Base-by-base conservation (phyloP, 2,113 vertebrate species). In the Cephalopholis sonnerati region DNA sequence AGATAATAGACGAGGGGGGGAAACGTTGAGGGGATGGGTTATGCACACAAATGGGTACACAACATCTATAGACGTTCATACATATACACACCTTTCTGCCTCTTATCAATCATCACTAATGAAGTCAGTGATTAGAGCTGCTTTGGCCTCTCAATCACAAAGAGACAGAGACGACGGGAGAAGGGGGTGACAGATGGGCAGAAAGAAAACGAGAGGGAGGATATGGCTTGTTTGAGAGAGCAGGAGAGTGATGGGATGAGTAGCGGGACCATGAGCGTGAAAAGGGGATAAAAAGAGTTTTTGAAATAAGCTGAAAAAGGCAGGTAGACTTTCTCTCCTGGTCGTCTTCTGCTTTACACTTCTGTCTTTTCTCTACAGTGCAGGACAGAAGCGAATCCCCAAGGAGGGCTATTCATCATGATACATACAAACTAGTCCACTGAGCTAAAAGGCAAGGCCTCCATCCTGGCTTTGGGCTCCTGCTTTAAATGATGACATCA, bases 21-120 rank as follows among this genome's bases (percentile, higher is more conserved):
- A 22, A n/a, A 39, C 44, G 29, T n/a, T 46, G 73, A 2, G 24
- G 63, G 57, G 29, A 20, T 10, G 50, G 61, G 58, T 55, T 76
- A 59, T 11, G 9, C 51, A 70, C 73, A 72, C 77, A 67, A 61
- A 51, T n/a, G 24, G 18, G 27, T 61, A 39, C 64, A 27, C 73
- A 76, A 48, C 81, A 59, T 57, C 55, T 75, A 76, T 46, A 72
- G 68, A 69, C 41, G 16, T 46, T 75, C 62, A 72, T 53, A 64
- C 3, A 48, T 51, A 61, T 79, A 27, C 36, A 27, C 75, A 69
- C 64, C 69, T 85, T 86, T 82, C 86, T 79, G 85, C 61, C 36
- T 71, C 71, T 74, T 92, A 93, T 95, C 90, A 89, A 90, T 93
- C 90, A 93, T 85, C 58, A 24, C 79, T 93, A 94, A 92, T 91